These are phyloP conservation scores for Yponomeuta plumbellus DNA, from an alignment of 2,888 invertebrate genomes.

Conservation along the genomic window DNA sequence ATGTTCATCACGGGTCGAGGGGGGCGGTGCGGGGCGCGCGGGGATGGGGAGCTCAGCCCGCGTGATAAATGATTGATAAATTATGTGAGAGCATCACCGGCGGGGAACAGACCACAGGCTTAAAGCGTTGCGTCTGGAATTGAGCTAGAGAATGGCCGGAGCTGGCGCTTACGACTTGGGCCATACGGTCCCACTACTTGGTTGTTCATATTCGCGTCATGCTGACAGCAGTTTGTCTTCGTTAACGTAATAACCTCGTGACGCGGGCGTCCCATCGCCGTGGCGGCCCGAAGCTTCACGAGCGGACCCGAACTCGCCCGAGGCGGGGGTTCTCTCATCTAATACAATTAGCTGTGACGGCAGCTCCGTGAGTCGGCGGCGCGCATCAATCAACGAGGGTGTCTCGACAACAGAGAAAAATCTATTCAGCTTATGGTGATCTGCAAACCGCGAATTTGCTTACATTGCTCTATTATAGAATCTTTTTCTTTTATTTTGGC, in stretches of 20 bases:
- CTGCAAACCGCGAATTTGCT: no score
- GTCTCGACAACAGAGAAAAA: background rate
- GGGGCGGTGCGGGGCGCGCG: background rate
- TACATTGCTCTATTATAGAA: no score
- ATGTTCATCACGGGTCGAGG: background rate
- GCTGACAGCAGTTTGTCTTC: slow-evolving; percentile 46
- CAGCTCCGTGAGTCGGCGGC: background rate
- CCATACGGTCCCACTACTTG: slow-evolving; percentile 8
- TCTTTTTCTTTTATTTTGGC: no score
- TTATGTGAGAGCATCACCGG: slow-evolving; percentile 32
- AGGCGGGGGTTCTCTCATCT: background rate
- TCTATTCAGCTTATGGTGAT: background rate
- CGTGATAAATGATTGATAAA: slow-evolving; percentile 52
- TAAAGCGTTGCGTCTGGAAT: background rate
- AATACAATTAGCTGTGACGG: slow-evolving; percentile 14
- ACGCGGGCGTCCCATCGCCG: slow-evolving; percentile 14
- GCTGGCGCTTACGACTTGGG: background rate
- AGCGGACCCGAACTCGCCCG: background rate
- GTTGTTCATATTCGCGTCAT: slow-evolving; percentile 41
- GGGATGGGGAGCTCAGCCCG: slow-evolving; percentile 15
- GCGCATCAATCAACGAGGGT: background rate
- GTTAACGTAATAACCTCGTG: slow-evolving; percentile 41
- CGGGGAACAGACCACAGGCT: slow-evolving; percentile 2
- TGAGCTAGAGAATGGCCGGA: background rate
- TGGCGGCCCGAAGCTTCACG: background rate